Evolutionary conservation across 2,888 invertebrate species (phyloP).

Genomic region (Andrena hattorfiana): DNA sequence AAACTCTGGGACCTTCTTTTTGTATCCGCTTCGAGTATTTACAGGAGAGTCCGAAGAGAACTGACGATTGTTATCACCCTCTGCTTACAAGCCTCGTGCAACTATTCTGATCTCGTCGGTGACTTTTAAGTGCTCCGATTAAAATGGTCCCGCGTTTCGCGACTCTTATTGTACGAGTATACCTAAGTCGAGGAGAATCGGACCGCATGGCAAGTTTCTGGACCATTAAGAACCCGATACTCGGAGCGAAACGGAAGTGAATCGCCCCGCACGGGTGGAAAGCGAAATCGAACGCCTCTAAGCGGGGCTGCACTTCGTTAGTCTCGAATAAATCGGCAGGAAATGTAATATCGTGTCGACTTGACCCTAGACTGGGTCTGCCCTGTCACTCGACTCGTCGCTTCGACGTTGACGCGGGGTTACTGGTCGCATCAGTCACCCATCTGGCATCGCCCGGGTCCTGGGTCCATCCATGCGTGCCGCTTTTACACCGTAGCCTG

Average conservation of each 20-base stretch:
- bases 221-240: slow-evolving; percentile 2
- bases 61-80: too few relatives aligned
- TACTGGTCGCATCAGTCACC: slow-evolving; percentile 84
- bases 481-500: slow-evolving; percentile 78
- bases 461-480: slow-evolving; percentile 81
- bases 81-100: too few relatives aligned
- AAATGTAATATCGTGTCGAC: slow-evolving; percentile 69
- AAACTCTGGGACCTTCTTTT: not conserved
- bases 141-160: too few relatives aligned
- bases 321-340: slow-evolving; percentile 63
- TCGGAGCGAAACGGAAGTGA: slow-evolving; percentile 1
- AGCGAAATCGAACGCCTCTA: slow-evolving; percentile 8
- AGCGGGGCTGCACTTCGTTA: slow-evolving; percentile 46
- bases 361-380: slow-evolving; percentile 61
- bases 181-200: not conserved
- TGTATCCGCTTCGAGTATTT: not conserved
- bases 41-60: too few relatives aligned
- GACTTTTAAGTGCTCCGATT: too few relatives aligned
- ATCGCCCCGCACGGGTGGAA: not conserved
- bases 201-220: not conserved
- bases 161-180: too few relatives aligned
- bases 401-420: slow-evolving; percentile 66
- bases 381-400: slow-evolving; percentile 76
- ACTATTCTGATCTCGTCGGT: too few relatives aligned
- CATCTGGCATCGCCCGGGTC: slow-evolving; percentile 82